Base-by-base conservation (phyloP, 2,113 vertebrate species). In the Paralichthys olivaceus region DNA sequence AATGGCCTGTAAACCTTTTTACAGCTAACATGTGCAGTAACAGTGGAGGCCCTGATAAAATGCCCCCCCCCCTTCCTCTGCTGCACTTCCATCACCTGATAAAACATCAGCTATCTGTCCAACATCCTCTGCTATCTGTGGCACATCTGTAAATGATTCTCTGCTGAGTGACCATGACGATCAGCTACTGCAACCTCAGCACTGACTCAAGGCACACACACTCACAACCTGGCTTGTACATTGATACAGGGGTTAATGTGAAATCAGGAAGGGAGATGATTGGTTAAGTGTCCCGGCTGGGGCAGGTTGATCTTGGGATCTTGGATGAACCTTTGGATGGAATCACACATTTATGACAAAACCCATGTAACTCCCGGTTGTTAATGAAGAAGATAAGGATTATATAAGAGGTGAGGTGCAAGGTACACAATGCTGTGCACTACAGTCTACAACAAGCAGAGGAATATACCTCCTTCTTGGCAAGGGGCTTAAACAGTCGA, bases 251-350 rank as follows among this genome's bases (percentile, higher is more conserved):
- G 26, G 77, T 72, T 83, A 51, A 69, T 47, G 51, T 40, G 2
- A 83, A 72, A 56, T 20, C 9, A 4, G 54, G 86, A 74, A 79
- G 43, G 90, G 79, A 79, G 80, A 90, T 86, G 72, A 87, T 91
- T 90, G 72, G 25, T 53, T 5, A 15, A 49, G 51, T 19, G 7
- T 12, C 45, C 5, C 1, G 25, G 25, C 23, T 34, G 19, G 61
- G 59, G 56, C 49, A 51, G 13, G 0, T 23, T 5, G 32, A 45
- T 37, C 23, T 19, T 20, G 26, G 49, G 26, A 34, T 47, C 45
- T 23, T 11, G 29, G 51, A 28, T 20, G 15, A 65, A 84, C 77
- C 72, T 78, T 82, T 80, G 69, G 81, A 69, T 71, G 57, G 57
- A 70, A 23, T 61, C 25, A 28, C 29, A 13, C 60, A 28, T 87